Base-by-base conservation (phyloP, 2,888 invertebrate genomes). In the Acanthosepion esculentum region DNA sequence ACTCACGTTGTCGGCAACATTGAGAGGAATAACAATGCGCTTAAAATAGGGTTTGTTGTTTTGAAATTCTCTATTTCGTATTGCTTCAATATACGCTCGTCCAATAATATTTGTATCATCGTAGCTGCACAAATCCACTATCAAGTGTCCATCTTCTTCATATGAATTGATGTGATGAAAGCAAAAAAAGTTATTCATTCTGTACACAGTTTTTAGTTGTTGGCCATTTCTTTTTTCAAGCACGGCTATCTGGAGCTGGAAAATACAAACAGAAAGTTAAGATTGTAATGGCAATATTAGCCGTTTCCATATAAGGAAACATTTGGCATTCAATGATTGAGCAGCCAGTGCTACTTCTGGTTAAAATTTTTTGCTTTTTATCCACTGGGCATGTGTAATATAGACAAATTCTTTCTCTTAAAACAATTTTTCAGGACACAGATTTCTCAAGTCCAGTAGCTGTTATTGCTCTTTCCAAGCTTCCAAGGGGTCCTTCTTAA, bases 91-190 rank as follows among this genome's bases (percentile, higher is more conserved):
- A 92, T 96, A 95, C 93, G 96, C 94, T 94, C 96, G 94, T 18
- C 95, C 93, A 20, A 96, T 91, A 91, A 95, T 92, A 15, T 95
- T 94, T n/a, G 95, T 94, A 92, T 96, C 96, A 53, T 97, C 97
- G 95, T 96, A 96, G 48, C 95, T 95, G 91, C 94, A 95, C 29
- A 97, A 48, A 94, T 96, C 96, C 6, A 96, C 94, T 0, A 96
- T 95, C 78, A 96, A 95, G 64, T 96, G 95, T 26, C 95, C 96
- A 48, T 97, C 97, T 94, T 98, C 98, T 96, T 99, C 99, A 97
- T 98, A 99, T 95, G 98, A 98, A 97, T 99, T 99, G 94, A 98
- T 97, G 95, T 98, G 98, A 98, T 98, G 98, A 96, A 98, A 98
- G 50, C 97, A 97, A 96, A 98, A 98, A 95, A 98, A 97, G 0